Conservation (phyloP, 2,113 vertebrate genomes). For the Cebidichthys violaceus region DNA sequence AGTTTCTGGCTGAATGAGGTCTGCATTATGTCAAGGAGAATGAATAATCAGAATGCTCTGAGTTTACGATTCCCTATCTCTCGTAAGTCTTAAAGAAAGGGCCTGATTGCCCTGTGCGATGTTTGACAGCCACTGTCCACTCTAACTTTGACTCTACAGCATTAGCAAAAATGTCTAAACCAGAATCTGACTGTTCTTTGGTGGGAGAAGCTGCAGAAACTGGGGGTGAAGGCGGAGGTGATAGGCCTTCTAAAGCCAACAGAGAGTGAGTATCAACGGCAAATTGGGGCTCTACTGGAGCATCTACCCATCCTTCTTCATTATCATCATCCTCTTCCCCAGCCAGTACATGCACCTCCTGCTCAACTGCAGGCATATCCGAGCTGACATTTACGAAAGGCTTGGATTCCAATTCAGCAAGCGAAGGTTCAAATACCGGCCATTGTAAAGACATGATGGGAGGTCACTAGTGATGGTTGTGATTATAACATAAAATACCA, state of each 20-base stretch:
- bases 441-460: not conserved
- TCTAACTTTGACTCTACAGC: not conserved
- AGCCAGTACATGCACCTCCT: not conserved
- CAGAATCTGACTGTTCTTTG: not conserved
- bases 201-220: not conserved
- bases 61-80: not conserved
- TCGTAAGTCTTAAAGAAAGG: not conserved
- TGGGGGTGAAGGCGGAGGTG: not conserved
- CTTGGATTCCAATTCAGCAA: not conserved
- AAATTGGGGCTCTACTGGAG: not conserved
- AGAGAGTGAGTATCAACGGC: not conserved
- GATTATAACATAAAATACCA: not conserved
- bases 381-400: not conserved
- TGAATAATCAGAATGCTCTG: not conserved
- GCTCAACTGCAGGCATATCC: not conserved
- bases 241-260: not conserved
- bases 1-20: not conserved
- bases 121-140: not conserved
- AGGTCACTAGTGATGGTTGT: not conserved
- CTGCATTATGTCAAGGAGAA: not conserved
- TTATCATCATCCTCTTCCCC: not conserved
- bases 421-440: not conserved
- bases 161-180: not conserved
- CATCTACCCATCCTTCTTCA: not conserved
- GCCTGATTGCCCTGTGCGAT: not conserved